Base-by-base conservation (phyloP, 2,113 vertebrate genomes). In the Centropristis striata region DNA sequence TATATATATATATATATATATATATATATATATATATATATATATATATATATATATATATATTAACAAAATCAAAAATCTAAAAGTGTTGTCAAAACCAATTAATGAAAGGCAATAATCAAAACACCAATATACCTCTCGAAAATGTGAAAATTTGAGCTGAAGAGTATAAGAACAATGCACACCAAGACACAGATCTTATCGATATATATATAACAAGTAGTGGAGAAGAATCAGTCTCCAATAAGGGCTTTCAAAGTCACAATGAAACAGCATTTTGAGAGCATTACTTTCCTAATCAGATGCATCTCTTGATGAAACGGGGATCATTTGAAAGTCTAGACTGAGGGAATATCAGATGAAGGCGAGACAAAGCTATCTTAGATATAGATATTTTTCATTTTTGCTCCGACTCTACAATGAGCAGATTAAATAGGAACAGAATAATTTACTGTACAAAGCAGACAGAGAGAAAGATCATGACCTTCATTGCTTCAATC, bases 191-290 rank as follows among this genome's bases (percentile, higher is more conserved):
- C 23, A 63, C 9, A 50, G 10, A 71, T 27, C 10, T 44, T 18
- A 9, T 39, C 8, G 32, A 16, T 28, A 60, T 25, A 46, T 58
- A 12, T 61, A n/a, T n/a, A 10, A 49, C 27, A 67, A 3, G 11
- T 15, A 27, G 2, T 66, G 11, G 1, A 46, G 25, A 46, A 12
- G 50, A 63, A 37, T 3, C 15, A 18, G 21, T 46, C 15, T 18
- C 51, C 21, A 16, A n/a, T 53, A 18, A 41, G 27, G 16, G 27
- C 21, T 66, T 71, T 59, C 27, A 54, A 65, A 57, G 49, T 74
- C 55, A 50, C 53, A 74, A 8, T 60, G 28, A 82, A 66, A 60
- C 39, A 66, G 59, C 46, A 46, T 46, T 75, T 66, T 65, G 5
- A 60, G 23, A 63, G 23, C 15, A 44, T 3, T 28, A 41, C 32